Evolutionary conservation across 2,797 vertebrate genomes (phyloP).

Genomic region (Pseudochirops corinnae): DNA sequence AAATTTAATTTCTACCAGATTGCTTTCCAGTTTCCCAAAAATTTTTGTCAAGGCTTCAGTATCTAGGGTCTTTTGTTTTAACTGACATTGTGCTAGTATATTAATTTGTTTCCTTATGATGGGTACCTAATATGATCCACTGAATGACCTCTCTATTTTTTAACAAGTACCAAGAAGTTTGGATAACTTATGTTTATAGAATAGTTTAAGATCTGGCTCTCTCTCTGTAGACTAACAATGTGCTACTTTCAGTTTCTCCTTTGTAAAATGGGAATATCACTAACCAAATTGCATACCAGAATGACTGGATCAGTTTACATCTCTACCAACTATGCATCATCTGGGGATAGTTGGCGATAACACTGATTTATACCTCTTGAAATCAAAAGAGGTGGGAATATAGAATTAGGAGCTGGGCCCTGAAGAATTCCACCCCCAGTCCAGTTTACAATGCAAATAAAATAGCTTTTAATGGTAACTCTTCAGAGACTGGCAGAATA

Average conservation of each 20-base stretch:
- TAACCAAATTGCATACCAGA: not conserved
- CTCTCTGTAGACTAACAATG: not conserved
- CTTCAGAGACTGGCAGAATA: slow-evolving; percentile 42
- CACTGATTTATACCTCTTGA: not conserved
- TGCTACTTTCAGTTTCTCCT: not conserved
- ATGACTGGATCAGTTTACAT: no score
- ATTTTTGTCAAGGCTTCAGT: not conserved
- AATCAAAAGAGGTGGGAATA: slow-evolving; percentile 16
- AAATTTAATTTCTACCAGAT: not conserved
- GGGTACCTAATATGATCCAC: not conserved
- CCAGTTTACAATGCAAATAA: slow-evolving; percentile 53
- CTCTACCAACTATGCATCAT: no score
- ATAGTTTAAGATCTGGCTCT: not conserved
- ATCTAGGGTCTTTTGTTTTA: not conserved
- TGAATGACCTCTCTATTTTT: not conserved
- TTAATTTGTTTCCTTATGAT: not conserved
- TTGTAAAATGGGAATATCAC: not conserved
- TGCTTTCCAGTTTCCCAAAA: not conserved
- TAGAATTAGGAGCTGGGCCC: not conserved
- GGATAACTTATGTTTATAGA: not conserved
- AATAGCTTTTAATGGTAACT: slow-evolving; percentile 54
- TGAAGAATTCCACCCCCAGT: not conserved
- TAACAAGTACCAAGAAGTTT: not conserved
- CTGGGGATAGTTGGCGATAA: not conserved
- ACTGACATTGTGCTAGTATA: not conserved